Evolutionary conservation across 1,140 invertebrate genomes (phyloP).

Genomic region (Platyura marginata): DNA sequence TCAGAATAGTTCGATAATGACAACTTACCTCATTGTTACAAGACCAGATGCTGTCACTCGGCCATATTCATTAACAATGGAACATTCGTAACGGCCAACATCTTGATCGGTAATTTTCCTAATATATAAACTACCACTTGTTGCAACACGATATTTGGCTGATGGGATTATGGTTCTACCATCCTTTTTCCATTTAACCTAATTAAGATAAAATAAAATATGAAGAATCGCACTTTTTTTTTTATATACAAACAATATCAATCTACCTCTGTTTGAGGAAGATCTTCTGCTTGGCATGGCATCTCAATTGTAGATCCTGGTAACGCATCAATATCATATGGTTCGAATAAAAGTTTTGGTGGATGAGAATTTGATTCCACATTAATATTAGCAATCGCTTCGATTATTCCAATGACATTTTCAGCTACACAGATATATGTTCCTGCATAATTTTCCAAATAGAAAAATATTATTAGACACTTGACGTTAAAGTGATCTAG

Average conservation of each 20-base stretch:
- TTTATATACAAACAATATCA: too few relatives aligned
- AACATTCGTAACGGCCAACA: constrained; percentile 77
- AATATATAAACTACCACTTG: constrained; percentile 58
- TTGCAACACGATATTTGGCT: constrained; percentile 35
- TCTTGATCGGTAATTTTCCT: constrained; percentile 53
- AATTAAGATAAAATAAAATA: too few relatives aligned
- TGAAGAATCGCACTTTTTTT: too few relatives aligned
- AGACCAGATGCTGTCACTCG: constrained; percentile 47
- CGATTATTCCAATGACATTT: constrained; percentile 48
- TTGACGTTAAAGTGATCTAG: not conserved
- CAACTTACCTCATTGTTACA: constrained; percentile 40
- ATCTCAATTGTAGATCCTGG: constrained; percentile 55
- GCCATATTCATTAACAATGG: constrained; percentile 62
- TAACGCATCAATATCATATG: constrained; percentile 52
- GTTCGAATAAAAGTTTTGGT: constrained; percentile 43
- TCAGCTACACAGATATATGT: constrained; percentile 60
- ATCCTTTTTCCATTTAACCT: constrained; percentile 60
- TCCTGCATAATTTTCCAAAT: constrained; percentile 26
- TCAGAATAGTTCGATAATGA: too few relatives aligned
- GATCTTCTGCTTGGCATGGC: constrained; percentile 60
- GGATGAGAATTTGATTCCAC: constrained; percentile 30
- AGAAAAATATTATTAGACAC: not conserved
- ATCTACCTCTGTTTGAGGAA: constrained; percentile 46
- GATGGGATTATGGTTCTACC: constrained; percentile 33
- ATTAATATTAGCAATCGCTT: constrained; percentile 42